A percentile compares a stretch with the other conserved stretches of the same genome.
These are phyloP conservation scores for Miltochrista miniata DNA, from an alignment of 2,888 invertebrate species.

Conservation along the genomic window DNA sequence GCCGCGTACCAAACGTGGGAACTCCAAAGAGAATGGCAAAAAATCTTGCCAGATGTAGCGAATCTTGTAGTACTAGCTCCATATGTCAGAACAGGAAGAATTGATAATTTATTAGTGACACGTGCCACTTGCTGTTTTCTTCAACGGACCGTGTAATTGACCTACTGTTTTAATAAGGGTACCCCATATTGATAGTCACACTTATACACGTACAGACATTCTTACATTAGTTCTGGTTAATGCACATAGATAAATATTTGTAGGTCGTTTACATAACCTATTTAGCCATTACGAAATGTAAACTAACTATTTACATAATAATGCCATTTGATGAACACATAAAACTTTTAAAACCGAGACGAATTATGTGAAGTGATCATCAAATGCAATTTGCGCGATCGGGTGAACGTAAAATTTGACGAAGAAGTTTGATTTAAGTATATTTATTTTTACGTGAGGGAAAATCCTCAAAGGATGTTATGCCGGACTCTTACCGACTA, in stretches of 20 bases:
- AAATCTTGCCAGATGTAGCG: constrained; percentile 64
- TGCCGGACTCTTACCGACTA: too few species aligned
- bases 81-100: constrained; percentile 75
- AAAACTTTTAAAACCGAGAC: too few species aligned
- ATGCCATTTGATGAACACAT: too few species aligned
- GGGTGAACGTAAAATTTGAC: too few species aligned
- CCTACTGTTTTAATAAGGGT: constrained; percentile 50
- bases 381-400: too few species aligned
- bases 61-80: constrained; percentile 49
- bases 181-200: constrained; percentile 15
- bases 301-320: too few species aligned
- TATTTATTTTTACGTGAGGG: too few species aligned
- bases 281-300: too few species aligned
- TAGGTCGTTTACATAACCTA: too few species aligned
- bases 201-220: constrained; percentile 8
- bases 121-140: constrained; percentile 67
- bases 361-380: too few species aligned
- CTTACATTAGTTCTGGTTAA: constrained; percentile 30
- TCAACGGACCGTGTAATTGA: constrained; percentile 70
- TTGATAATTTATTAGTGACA: constrained; percentile 53
- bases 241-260: neutral
- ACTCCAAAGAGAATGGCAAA: constrained; percentile 42
- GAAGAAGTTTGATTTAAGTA: too few species aligned
- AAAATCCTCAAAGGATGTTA: too few species aligned
- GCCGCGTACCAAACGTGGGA: constrained; percentile 75